Conservation (phyloP, 2,888 invertebrate species). For the Epicampocera succincta region DNA sequence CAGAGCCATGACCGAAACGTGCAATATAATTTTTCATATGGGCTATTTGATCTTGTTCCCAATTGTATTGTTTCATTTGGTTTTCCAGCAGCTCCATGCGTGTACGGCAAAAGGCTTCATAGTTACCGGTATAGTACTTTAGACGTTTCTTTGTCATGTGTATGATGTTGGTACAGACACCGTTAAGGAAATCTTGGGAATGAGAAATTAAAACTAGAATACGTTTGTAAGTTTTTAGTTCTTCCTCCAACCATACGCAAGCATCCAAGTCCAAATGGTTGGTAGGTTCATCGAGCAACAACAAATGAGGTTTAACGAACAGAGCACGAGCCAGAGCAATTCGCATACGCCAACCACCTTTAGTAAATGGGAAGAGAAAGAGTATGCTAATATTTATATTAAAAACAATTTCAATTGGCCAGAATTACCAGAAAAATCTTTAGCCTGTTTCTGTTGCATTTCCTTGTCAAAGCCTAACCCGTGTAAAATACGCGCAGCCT, state of each 20-base stretch:
- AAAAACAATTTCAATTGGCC: neutral
- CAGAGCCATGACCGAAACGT: slow-evolving; percentile 99
- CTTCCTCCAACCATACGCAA: slow-evolving; percentile 99
- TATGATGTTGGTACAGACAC: slow-evolving; percentile 97
- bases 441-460: slow-evolving; percentile 93
- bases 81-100: slow-evolving; percentile 97
- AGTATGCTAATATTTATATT: neutral
- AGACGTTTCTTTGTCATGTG: slow-evolving; percentile 96
- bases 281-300: slow-evolving; percentile 98
- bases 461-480: slow-evolving; percentile 96
- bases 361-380: neutral
- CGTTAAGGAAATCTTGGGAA: slow-evolving; percentile 99
- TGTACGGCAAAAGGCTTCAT: slow-evolving; percentile 97
- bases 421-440: slow-evolving; percentile 87
- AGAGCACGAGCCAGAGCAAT: slow-evolving; percentile 98
- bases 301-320: slow-evolving; percentile 97
- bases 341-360: slow-evolving; percentile 98
- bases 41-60: slow-evolving; percentile 99
- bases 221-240: slow-evolving; percentile 97
- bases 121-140: slow-evolving; percentile 98
- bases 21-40: slow-evolving; percentile 99
- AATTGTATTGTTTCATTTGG: slow-evolving; percentile 99
- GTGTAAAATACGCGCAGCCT: slow-evolving; percentile 96
- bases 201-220: slow-evolving; percentile 99
- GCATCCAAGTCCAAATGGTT: slow-evolving; percentile 99